Evolutionary conservation across 2,113 vertebrate species (phyloP).

Genomic region (Thalassoma bifasciatum): DNA sequence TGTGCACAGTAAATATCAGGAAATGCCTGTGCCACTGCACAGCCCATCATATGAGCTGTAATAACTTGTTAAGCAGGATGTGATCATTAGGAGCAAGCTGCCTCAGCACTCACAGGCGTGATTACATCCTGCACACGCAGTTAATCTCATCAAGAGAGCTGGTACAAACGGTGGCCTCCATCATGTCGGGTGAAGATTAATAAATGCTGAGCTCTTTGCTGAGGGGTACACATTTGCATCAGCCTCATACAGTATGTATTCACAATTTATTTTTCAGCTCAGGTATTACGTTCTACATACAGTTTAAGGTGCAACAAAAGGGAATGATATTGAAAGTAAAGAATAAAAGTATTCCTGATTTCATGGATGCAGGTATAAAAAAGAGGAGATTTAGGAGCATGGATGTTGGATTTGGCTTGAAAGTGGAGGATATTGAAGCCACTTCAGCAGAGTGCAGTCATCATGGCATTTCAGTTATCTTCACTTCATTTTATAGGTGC

Average conservation of each 20-base stretch:
- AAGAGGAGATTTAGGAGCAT: neutral
- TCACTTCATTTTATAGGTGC: conserved; percentile 71
- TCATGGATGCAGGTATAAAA: neutral
- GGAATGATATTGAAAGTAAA: no score
- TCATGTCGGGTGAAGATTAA: conserved; percentile 63
- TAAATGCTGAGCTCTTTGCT: conserved; percentile 9
- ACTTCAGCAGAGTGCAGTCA: conserved; percentile 50
- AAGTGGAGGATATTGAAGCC: neutral
- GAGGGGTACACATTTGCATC: conserved; percentile 24
- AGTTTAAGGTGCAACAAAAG: no score
- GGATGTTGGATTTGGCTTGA: neutral
- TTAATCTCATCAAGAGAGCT: conserved; percentile 60
- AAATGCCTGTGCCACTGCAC: conserved; percentile 38
- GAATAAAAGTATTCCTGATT: no score
- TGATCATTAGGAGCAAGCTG: conserved; percentile 68
- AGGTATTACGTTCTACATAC: neutral
- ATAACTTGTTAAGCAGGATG: conserved; percentile 75
- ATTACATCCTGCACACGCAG: conserved; percentile 61
- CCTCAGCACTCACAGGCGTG: conserved; percentile 63
- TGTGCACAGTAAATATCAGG: conserved; percentile 63
- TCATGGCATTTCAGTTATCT: conserved; percentile 61
- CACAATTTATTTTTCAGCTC: neutral
- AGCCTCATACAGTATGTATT: conserved; percentile 1
- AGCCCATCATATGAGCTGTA: conserved; percentile 65
- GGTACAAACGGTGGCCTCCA: conserved; percentile 48